Evolutionary conservation across 1,140 invertebrate genomes (phyloP).

Genomic region (Tenebrio molitor): DNA sequence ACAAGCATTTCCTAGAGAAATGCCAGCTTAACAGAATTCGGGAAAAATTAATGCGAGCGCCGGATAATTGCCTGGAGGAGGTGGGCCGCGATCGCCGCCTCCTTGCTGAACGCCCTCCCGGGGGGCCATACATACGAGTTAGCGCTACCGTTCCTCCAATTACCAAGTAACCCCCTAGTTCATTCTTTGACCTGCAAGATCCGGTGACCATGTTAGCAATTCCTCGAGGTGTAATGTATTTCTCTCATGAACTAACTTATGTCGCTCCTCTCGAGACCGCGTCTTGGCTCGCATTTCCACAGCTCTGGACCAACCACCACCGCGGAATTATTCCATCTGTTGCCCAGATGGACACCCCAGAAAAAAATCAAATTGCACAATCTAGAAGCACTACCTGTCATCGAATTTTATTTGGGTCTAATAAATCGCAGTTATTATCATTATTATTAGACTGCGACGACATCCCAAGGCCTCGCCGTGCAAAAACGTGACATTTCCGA

Average conservation of each 20-base stretch:
- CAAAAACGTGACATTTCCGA: slow-evolving; percentile 58
- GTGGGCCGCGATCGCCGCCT: not conserved
- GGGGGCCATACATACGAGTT: slow-evolving; percentile 48
- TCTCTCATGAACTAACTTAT: slow-evolving; percentile 48
- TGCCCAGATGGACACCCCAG: slow-evolving; percentile 8
- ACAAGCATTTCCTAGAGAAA: too few species aligned
- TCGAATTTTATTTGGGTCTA: too few species aligned
- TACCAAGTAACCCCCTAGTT: slow-evolving; percentile 43
- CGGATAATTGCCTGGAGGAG: too few species aligned
- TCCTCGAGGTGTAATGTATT: slow-evolving; percentile 59
- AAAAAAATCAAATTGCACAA: too few species aligned
- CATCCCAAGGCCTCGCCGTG: not conserved
- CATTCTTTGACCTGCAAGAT: slow-evolving; percentile 59
- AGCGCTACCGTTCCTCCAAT: slow-evolving; percentile 48
- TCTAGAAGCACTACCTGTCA: too few species aligned
- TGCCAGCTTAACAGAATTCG: too few species aligned
- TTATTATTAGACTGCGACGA: slow-evolving; percentile 1
- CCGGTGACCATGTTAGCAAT: slow-evolving; percentile 58
- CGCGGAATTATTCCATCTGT: too few species aligned
- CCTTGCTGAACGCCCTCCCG: not conserved
- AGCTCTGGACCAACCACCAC: too few species aligned
- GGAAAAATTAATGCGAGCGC: too few species aligned
- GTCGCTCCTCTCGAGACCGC: not conserved
- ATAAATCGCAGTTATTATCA: too few species aligned
- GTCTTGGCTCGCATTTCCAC: too few species aligned